Evolutionary conservation across 2,888 invertebrate genomes (phyloP), one percentile per base, ranked within the genome.

Genomic region (Nipponacmea schrenckii): DNA sequence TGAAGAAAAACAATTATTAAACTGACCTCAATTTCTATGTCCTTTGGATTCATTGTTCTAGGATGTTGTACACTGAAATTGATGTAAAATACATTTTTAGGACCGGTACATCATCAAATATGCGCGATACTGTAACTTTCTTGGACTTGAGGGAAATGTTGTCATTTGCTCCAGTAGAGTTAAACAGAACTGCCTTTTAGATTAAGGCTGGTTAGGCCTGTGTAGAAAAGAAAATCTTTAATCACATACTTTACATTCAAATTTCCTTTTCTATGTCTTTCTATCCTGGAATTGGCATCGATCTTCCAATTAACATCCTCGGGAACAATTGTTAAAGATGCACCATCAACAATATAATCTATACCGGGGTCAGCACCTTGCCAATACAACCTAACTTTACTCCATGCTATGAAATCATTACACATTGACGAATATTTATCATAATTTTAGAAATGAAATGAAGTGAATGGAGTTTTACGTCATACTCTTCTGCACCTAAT

Each of bases 361-460:
- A 80, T 75, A 12, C 79, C 74, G 48, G 74, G 71, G 20, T 79
- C 79, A 12, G 74, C 75, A 5, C 77, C 77, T 70, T 80, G 79
- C 64, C 75, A 77, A 71, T 80, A 77, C 4, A 80, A 39, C 15
- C 65, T 69, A 20, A 68, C 68, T 39, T 56, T 50, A 31, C 45
- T 39, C 44, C 63, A 65, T 20, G 48, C 74, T 74, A 65, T n/a
- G 65, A 69, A 26, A 50, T 17, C 15, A 44, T 62, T 4, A 45
- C 64, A 15, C 27, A 20, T n/a, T 3, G 63, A 17, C 10, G 8
- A 14, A 15, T 0, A n/a, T 10, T 44, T 15, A 27, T 44, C 2
- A 17, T 12, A 39, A 39, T 45, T 63, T 44, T 8, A 66, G 17
- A 14, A 20, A 46, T n/a, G 24, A 8, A 46, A n/a, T n/a, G n/a